phyloP scores from a whole-genome alignment of 2,888 invertebrate species.

The Andrena haemorrhoa region DNA sequence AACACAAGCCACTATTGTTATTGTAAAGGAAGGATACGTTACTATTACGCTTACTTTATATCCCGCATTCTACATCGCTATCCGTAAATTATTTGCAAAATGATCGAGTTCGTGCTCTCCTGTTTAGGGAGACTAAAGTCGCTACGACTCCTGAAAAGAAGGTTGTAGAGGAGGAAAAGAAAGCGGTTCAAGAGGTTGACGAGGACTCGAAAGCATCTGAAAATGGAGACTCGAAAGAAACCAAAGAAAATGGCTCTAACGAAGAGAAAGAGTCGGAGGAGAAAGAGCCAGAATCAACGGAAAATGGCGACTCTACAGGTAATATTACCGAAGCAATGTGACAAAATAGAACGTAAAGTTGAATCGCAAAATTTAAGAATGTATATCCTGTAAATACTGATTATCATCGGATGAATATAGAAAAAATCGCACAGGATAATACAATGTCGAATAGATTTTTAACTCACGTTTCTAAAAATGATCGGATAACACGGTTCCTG shows the following conservation, averaged over 20 bases:
- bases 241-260: constrained; percentile 84
- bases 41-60: not conserved
- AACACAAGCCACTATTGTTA: not conserved
- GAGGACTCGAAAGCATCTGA: constrained; percentile 84
- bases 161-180: constrained; percentile 83
- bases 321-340: constrained; percentile 15
- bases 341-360: not conserved
- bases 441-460: not conserved
- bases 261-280: constrained; percentile 84
- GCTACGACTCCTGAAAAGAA: constrained; percentile 85
- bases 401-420: not conserved
- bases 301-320: constrained; percentile 85
- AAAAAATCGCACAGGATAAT: not conserved
- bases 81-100: not conserved
- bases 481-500: not conserved
- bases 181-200: constrained; percentile 84
- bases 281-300: constrained; percentile 83
- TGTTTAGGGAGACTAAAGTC: constrained; percentile 82
- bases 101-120: not conserved
- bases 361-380: not conserved
- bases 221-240: constrained; percentile 82
- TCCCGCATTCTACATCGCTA: not conserved
- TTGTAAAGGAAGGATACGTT: constrained; percentile 1
- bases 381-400: not conserved
- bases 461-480: no score